Percentiles rank a stretch among this genome's conserved stretches.
These are phyloP conservation scores for Dasyornis broadbenti DNA, from an alignment of 2,113 vertebrate genomes.

Conservation along the genomic window DNA sequence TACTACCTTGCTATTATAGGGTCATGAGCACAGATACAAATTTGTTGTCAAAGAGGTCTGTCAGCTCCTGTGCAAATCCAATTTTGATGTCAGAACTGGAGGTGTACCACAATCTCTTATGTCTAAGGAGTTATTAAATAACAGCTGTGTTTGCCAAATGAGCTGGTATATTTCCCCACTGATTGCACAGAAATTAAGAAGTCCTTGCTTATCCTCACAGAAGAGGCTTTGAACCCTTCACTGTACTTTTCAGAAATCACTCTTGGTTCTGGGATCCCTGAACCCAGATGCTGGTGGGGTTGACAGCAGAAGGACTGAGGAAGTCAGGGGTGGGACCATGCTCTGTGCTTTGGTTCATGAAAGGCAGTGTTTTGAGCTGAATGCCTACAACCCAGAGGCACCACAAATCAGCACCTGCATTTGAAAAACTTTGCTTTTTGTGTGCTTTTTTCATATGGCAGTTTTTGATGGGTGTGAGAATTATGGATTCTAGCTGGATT, in stretches of 20 bases:
- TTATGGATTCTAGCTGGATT: neutral
- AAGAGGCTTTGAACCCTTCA: neutral
- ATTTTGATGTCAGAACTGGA: neutral
- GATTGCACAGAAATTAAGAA: neutral
- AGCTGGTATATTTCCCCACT: neutral
- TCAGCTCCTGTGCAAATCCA: neutral
- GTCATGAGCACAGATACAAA: neutral
- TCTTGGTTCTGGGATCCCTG: neutral
- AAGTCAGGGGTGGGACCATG: neutral
- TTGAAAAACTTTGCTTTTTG: neutral
- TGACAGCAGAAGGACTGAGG: neutral
- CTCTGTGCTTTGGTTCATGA: neutral
- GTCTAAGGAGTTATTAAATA: neutral
- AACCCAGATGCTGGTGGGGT: neutral
- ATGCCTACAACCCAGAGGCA: neutral
- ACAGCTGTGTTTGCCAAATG: neutral
- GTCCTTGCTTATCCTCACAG: neutral
- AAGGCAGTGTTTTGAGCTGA: neutral
- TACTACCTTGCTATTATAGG: neutral
- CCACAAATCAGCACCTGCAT: neutral
- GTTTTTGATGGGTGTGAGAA: neutral
- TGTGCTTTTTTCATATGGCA: neutral
- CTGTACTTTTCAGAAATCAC: neutral
- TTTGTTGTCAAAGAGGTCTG: neutral
- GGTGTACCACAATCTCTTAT: neutral